These are phyloP conservation scores for Sebastes wilsoni DNA, from an alignment of 2,797 vertebrate genomes.

Conservation along the genomic window DNA sequence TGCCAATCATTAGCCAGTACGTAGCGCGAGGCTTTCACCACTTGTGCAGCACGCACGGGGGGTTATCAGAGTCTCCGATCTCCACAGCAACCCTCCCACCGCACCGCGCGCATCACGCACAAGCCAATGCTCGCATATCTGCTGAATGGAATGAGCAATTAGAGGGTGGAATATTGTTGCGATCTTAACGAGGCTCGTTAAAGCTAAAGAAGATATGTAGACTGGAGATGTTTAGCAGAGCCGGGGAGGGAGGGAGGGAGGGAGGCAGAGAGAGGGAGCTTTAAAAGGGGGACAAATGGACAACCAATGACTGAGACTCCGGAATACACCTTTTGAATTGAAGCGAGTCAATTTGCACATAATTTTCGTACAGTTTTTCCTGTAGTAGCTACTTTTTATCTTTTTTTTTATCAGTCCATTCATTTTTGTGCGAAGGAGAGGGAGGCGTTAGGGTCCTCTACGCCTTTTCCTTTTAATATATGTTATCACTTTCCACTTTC, in stretches of 20 bases:
- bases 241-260: conserved; percentile 61
- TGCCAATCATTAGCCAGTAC: conserved; percentile 99
- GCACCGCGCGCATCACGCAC: conserved; percentile 88
- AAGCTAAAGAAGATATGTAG: conserved; percentile 89
- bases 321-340: conserved; percentile 82
- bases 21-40: conserved; percentile 95
- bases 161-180: conserved; percentile 93
- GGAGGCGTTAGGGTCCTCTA: conserved; percentile 52
- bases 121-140: conserved; percentile 88
- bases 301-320: conserved; percentile 73
- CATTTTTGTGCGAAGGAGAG: conserved; percentile 74
- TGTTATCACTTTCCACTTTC: conserved; percentile 29
- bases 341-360: conserved; percentile 85
- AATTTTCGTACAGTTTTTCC: conserved; percentile 82
- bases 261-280: conserved; percentile 69
- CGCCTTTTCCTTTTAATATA: not conserved
- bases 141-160: conserved; percentile 95
- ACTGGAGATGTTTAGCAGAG: conserved; percentile 78
- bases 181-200: conserved; percentile 91
- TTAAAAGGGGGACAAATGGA: conserved; percentile 84
- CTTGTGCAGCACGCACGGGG: conserved; percentile 86
- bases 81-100: conserved; percentile 85
- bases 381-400: conserved; percentile 24
- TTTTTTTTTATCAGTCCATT: conserved; percentile 83
- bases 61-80: conserved; percentile 86